Base-by-base conservation (phyloP, 2,113 vertebrate genomes). In the Odontesthes bonariensis region DNA sequence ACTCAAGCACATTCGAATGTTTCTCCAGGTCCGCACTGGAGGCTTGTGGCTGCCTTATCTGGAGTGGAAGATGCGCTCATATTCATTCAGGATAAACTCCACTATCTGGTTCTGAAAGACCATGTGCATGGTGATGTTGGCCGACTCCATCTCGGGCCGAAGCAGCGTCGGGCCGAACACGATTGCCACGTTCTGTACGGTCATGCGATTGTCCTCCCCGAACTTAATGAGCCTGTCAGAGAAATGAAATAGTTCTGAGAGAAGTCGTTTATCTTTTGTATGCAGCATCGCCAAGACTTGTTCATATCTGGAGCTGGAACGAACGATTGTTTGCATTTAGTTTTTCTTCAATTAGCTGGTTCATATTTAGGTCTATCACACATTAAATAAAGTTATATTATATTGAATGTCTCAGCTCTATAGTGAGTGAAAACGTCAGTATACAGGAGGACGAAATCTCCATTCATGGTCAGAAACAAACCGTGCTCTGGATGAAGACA, bases 31-130 rank as follows among this genome's bases (percentile, higher is more conserved):
- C 33, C 51, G 72, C 52, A 22, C 32, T 10, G 40, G 57, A 65
- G 75, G 77, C 69, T 53, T 14, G 40, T 6, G 54, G n/a, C 56
- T 17, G 44, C 61, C 79, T 82, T 93, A 96, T 87, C 93, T 86
- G 0, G 87, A 94, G 0, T 77, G 85, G 91, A 99, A 99, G 84
- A 99, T 93, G 9, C 90, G 80, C 0, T 94, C 38, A 11, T 94
- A 97, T 64, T 97, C 94, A n/a, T 94, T 96, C 58, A 99, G 94
- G 86, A 98, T 92, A 55, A 96, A 94, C 83, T 99, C 97, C 54
- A 99, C 97, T 55, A 99, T 96, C 93, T 99, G 97, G 93, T 98
- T 99, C 94, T 99, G 98, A 89, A 96, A 98, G 77, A 97, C 95
- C 96, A 97, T 99, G 92, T 96, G 93, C 94, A 97, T 94, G 31